Percentiles rank a stretch among this genome's conserved stretches.
These are phyloP conservation scores for Paracanthobrama guichenoti DNA, from an alignment of 2,113 vertebrate genomes.

Conservation along the genomic window DNA sequence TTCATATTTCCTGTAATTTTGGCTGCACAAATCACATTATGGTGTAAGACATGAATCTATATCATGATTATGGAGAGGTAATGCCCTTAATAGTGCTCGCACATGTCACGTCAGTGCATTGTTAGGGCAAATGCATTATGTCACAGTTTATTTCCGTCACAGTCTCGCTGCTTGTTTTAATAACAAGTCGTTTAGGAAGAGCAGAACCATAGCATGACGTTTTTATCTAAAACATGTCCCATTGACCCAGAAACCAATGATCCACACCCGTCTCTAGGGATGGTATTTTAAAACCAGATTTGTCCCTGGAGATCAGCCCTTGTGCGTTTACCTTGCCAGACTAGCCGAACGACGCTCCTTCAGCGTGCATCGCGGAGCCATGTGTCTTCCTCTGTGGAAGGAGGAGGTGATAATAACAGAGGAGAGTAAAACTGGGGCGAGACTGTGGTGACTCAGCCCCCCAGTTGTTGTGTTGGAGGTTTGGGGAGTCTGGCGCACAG, in stretches of 20 bases:
- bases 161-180: neutral
- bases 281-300: constrained; percentile 36
- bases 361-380: neutral
- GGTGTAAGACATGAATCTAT: neutral
- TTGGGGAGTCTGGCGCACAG: constrained; percentile 52
- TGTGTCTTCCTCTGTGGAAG: constrained; percentile 35
- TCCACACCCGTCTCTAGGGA: constrained; percentile 40
- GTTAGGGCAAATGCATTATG: constrained; percentile 33
- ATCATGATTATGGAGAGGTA: neutral
- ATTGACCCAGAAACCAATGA: constrained; percentile 43
- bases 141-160: constrained; percentile 30
- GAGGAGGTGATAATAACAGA: constrained; percentile 37
- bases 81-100: neutral
- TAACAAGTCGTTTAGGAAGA: constrained; percentile 7
- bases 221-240: constrained; percentile 37
- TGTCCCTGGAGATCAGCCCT: constrained; percentile 28
- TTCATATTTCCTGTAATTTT: neutral
- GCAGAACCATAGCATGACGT: constrained; percentile 16
- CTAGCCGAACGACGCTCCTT: neutral
- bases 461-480: constrained; percentile 44
- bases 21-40: neutral
- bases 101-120: constrained; percentile 22
- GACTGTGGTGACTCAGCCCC: constrained; percentile 43
- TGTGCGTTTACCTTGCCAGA: constrained; percentile 12
- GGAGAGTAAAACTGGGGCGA: constrained; percentile 39